Evolutionary conservation across 2,113 vertebrate species (phyloP), one percentile per base, ranked within the genome.

Genomic region (Sarotherodon lohbergeri): DNA sequence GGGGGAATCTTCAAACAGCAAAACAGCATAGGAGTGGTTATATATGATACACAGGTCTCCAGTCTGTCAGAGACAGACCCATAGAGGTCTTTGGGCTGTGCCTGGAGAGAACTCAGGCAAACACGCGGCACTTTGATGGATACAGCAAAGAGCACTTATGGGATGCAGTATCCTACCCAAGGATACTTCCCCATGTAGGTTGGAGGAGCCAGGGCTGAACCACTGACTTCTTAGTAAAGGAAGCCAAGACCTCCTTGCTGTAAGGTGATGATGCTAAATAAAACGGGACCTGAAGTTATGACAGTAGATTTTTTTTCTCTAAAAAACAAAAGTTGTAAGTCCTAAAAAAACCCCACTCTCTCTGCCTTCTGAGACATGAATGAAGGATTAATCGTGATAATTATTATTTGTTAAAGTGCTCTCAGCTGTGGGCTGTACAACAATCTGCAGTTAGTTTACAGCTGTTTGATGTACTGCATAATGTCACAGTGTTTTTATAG

Each of bases 371-470:
- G 29, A 61, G 29, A 19, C 29, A 34, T 34, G 59, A 34, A 11
- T 34, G 59, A 61, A 61, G 59, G 29, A 19, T 63, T 19, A 61
- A 61, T 17, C 14, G 16, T 81, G 17, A 11, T 22, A 39, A 80
- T 63, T n/a, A 57, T 39, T 4, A 27, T 29, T 32, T 6, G 55
- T 56, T 2, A 1, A 43, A 6, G 43, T 61, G 36, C 39, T 13
- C 24, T 81, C 54, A 82, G 80, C 48, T 81, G 83, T 43, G 24
- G 29, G 43, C 41, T 39, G 78, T 73, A 82, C 56, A 73, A 54
- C 36, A 34, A 46, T 34, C 22, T 52, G n/a, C 36, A 14, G 46
- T 79, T 54, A 2, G 82, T 76, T 73, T 57, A 34, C 55, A 81
- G 55, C 29, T 36, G 27, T 56, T 68, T 55, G 79, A 73, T 66